Evolutionary conservation across 2,797 vertebrate genomes (phyloP).

Genomic region (Gadopsis bispinosus): DNA sequence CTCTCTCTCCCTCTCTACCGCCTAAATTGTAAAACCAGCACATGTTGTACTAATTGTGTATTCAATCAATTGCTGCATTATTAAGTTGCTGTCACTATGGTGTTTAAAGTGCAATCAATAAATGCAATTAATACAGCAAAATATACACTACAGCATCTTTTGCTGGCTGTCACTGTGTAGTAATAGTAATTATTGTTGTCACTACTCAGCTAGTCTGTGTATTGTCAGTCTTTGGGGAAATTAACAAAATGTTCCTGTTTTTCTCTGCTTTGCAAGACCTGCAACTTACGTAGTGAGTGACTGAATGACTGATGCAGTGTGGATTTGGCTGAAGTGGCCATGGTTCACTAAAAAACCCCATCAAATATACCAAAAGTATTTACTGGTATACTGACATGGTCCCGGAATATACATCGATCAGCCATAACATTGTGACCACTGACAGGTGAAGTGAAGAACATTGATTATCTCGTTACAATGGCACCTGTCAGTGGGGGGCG

Average conservation of each 20-base stretch:
- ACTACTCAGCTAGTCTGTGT: conserved; percentile 50
- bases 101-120: conserved; percentile 71
- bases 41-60: conserved; percentile 42
- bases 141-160: conserved; percentile 31
- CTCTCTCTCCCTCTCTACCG: conserved; percentile 18
- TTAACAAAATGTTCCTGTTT: conserved; percentile 55
- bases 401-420: neutral
- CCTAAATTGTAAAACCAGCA: conserved; percentile 28
- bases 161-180: conserved; percentile 43
- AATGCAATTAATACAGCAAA: conserved; percentile 68
- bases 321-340: neutral
- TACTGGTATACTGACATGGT: neutral
- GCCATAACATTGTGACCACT: no score
- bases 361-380: neutral
- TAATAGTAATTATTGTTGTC: conserved; percentile 65
- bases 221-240: conserved; percentile 67
- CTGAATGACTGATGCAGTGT: conserved; percentile 31
- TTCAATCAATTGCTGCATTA: conserved; percentile 54
- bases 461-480: no score
- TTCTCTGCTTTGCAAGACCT: conserved; percentile 40
- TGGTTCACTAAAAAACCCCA: neutral
- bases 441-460: no score
- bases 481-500: no score
- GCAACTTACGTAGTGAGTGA: conserved; percentile 32
- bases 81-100: conserved; percentile 52